Evolutionary conservation across 2,113 vertebrate genomes (phyloP), one percentile per base, ranked within the genome.

Genomic region (Pteropus alecto): DNA sequence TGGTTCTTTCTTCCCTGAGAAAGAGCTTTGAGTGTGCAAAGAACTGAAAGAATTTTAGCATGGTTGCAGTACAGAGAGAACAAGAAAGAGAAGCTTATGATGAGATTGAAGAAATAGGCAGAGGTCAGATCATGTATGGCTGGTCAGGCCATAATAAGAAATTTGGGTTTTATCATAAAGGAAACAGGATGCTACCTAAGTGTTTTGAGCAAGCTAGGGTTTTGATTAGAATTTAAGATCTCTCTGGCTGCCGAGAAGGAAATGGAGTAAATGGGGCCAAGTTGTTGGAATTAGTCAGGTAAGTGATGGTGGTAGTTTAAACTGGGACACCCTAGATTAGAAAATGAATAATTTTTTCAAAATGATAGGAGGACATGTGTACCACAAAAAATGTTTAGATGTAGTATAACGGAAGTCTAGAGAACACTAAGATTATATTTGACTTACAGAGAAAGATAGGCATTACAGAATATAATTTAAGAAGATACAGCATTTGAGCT

Each of bases 281-380:
- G 3, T 71, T 76, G 9, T 79, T 93, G 79, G 26, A 33, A 87
- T 90, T 96, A 87, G 60, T 90, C 61, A 87, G 7, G 22, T 82
- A 93, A 95, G 28, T 90, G 73, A 90, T 90, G 67, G 70, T 77
- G 79, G 43, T 14, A 82, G 30, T 82, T 96, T 90, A 77, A 68
- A 51, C 4, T 30, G 26, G 48, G 43, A 41, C 61, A 90, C 3
- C 2, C 10, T 35, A 77, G 73, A 86, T 79, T 86, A 86, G 73
- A 18, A 77, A 35, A 60, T 77, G 30, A 89, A 94, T 94, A 85
- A 24, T 68, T 70, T 94, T 94, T 96, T 41, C 54, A 61, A 63
- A 46, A 51, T 51, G n/a, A 21, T 71, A 43, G 51, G 67, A 90
- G 76, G 74, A 90, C 1, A 60, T 16, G 2, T 41, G 8, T 68